These are phyloP conservation scores for Suricata suricatta DNA, from an alignment of 2,113 vertebrate genomes.

Conservation along the genomic window DNA sequence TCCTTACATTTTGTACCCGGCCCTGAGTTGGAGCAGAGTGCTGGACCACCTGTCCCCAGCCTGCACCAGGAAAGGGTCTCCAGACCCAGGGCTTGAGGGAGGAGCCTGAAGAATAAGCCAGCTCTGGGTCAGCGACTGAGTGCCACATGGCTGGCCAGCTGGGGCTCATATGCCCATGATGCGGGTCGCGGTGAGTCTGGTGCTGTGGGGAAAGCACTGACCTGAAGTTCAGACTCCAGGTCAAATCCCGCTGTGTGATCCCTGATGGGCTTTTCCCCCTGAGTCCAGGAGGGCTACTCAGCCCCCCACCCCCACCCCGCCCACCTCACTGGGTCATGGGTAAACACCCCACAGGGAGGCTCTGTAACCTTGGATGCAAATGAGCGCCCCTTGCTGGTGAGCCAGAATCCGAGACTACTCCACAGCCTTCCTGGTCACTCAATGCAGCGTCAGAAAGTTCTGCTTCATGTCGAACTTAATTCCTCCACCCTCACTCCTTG, in stretches of 20 bases:
- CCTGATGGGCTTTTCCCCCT: neutral
- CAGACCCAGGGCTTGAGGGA: neutral
- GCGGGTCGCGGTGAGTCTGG: neutral
- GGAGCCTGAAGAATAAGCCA: neutral
- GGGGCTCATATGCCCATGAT: neutral
- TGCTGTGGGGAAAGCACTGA: neutral
- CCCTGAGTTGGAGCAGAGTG: neutral
- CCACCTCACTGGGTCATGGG: neutral
- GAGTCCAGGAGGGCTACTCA: neutral
- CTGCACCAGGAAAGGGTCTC: neutral
- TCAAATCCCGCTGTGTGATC: rapidly evolving
- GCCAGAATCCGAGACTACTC: neutral
- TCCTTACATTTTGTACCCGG: neutral
- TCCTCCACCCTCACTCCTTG: neutral
- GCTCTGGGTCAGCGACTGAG: neutral
- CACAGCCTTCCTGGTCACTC: neutral
- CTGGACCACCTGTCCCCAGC: neutral
- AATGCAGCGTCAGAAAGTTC: neutral
- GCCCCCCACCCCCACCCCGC: neutral
- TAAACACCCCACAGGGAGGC: neutral
- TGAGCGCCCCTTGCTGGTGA: rapidly evolving
- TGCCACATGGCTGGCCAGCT: neutral
- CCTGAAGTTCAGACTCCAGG: neutral
- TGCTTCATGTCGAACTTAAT: neutral
- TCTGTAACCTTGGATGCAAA: rapidly evolving